Conservation (phyloP, 2,888 invertebrate genomes). For the Sylvicola fuscatus region DNA sequence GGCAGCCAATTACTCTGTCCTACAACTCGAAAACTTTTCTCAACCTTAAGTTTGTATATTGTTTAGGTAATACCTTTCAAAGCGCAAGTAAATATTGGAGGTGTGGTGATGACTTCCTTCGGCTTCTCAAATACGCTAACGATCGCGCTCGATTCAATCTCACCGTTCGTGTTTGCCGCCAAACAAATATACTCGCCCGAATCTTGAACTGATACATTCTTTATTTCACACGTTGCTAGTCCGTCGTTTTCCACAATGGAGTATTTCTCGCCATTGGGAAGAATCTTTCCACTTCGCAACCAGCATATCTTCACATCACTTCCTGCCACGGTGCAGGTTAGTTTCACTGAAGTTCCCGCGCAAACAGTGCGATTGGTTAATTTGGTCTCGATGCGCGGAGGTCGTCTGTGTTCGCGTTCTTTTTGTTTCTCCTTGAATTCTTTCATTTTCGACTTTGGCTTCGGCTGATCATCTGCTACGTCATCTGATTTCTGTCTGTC, state of each 20-base stretch:
- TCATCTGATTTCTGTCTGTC: not conserved
- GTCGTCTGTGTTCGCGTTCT: not conserved
- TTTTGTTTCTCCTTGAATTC: not conserved
- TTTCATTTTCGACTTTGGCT: not conserved
- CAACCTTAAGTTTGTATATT: too few species aligned
- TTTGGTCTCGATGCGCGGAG: constrained; percentile 29
- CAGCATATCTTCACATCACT: constrained; percentile 47
- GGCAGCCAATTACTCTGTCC: too few species aligned
- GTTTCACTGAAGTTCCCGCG: constrained; percentile 49
- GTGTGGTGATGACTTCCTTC: constrained; percentile 19
- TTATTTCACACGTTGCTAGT: constrained; percentile 44
- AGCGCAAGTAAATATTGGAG: constrained; percentile 20
- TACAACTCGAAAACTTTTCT: too few species aligned
- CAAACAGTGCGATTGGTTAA: constrained; percentile 57
- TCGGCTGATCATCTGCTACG: not conserved
- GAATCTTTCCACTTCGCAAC: constrained; percentile 45
- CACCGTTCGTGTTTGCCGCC: constrained; percentile 39
- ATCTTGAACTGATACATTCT: constrained; percentile 42
- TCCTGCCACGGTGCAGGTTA: constrained; percentile 58
- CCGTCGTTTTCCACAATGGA: constrained; percentile 34
- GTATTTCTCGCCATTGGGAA: constrained; percentile 19
- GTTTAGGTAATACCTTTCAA: too few species aligned
- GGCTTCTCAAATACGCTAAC: constrained; percentile 24
- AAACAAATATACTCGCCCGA: constrained; percentile 63
- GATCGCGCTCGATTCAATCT: constrained; percentile 23